Base-by-base conservation (phyloP, 2,113 vertebrate species). In the Dasyprocta punctata region DNA sequence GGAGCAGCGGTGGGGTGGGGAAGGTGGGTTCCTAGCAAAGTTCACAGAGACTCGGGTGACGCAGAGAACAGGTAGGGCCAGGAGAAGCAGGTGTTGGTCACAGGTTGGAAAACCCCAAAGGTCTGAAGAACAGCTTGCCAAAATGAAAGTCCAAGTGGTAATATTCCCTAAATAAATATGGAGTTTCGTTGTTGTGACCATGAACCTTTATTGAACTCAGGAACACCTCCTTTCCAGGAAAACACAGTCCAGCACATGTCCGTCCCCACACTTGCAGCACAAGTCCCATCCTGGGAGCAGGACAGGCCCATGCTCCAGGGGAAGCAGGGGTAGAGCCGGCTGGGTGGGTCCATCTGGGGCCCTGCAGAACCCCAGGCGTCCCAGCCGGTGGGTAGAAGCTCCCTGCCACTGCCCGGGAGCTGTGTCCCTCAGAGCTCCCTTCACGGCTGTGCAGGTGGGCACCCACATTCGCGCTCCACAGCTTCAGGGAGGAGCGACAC, bases 141-240 rank as follows among this genome's bases (percentile, higher is more conserved):
- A 47, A 69, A 52, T 92, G 86, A 97, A 98, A 97, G 97, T 96
- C 97, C 97, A 97, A 96, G 98, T 67, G 96, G 98, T 95, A 96
- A 97, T 92, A 94, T 90, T 96, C 94, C 97, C 98, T 98, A 98
- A 98, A 98, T 98, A 98, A 98, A 98, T 98, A 97, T 95, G 98
- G 98, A 97, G 58, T 97, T 97, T 98, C 96, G 85, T 95, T 92
- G 96, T 97, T 83, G 97, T 98, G 98, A 98, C 96, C 98, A 98
- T 98, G 97, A 94, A 97, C 98, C 96, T 98, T 98, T 98, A 98
- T 98, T 98, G 97, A 98, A 98, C 92, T 96, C 98, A 56, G 97
- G 97, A 98, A 97, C 82, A 88, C 96, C 97, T 96, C 78, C 81
- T 95, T 86, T 65, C 92, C 87, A 96, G 87, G 97, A 96, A 69